phyloP scores from a whole-genome alignment of 2,113 vertebrate genomes.

The Silurus asotus region DNA sequence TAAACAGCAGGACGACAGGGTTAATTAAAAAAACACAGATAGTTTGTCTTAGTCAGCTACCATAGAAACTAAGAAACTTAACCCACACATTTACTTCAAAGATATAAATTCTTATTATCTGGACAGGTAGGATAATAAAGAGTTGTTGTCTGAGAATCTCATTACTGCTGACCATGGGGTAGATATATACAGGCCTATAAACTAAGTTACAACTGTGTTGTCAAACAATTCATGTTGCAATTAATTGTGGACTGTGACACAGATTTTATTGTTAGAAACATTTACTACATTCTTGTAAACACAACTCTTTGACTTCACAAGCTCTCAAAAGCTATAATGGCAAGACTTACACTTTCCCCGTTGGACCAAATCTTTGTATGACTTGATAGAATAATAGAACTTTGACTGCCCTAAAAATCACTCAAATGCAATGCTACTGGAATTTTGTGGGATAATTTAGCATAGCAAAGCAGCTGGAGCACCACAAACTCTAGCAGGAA shows the following conservation, averaged over 20 bases:
- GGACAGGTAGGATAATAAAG: background rate
- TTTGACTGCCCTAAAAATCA: background rate
- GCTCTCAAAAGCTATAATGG: background rate
- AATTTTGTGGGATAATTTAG: background rate
- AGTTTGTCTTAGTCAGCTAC: background rate
- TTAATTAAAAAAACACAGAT: conserved; percentile 31
- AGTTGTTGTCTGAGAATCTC: background rate
- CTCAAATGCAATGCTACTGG: background rate
- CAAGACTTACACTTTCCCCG: background rate
- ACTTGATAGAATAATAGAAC: background rate
- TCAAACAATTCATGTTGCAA: background rate
- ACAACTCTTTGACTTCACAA: background rate
- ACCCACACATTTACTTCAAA: background rate
- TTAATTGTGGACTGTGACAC: background rate
- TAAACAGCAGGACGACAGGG: conserved; percentile 47
- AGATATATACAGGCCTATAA: background rate
- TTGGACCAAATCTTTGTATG: background rate
- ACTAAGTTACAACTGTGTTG: background rate
- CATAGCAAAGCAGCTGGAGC: background rate
- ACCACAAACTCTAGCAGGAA: background rate
- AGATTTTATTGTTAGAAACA: background rate
- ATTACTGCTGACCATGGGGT: conserved; percentile 12
- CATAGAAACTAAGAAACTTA: conserved; percentile 31
- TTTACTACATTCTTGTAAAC: background rate
- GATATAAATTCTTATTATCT: background rate